phyloP scores from a whole-genome alignment of 53 echinoderm and acorn worm genomes.

The Echinometra lucunter region DNA sequence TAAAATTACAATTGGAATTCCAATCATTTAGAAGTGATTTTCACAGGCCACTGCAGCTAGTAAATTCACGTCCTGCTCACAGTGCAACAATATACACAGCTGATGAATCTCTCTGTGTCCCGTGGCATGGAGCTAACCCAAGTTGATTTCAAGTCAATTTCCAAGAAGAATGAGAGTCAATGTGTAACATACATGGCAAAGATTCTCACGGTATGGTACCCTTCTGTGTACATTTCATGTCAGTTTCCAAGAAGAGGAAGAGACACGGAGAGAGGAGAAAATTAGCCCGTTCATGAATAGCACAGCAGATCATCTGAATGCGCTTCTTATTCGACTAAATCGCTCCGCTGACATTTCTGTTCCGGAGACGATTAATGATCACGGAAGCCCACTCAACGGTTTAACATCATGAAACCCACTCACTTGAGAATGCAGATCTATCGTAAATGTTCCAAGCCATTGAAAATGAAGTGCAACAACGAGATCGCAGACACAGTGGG shows the following conservation, averaged over 20 bases:
- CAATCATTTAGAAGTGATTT: neutral
- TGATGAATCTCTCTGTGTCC: too few relatives aligned
- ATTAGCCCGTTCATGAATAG: neutral
- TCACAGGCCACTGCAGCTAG: neutral
- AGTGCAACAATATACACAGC: neutral
- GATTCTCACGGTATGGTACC: neutral
- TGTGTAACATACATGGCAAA: neutral
- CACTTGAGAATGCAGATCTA: neutral
- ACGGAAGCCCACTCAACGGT: neutral
- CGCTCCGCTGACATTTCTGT: neutral
- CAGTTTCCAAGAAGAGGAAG: neutral
- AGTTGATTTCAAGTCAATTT: too few relatives aligned
- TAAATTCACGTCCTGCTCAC: neutral
- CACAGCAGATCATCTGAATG: neutral
- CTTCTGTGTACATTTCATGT: constrained; percentile 2
- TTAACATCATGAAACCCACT: neutral
- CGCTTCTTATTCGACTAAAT: neutral
- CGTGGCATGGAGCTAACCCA: too few relatives aligned
- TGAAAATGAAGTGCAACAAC: neutral
- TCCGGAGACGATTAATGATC: constrained; percentile 7
- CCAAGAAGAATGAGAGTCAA: too few relatives aligned
- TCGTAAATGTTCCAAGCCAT: constrained; percentile 26
- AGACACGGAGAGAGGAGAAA: neutral
- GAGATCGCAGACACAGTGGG: neutral
- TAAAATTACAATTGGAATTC: neutral